phyloP scores from a whole-genome alignment of 2,113 vertebrate species.

The Apeltes quadracus region DNA sequence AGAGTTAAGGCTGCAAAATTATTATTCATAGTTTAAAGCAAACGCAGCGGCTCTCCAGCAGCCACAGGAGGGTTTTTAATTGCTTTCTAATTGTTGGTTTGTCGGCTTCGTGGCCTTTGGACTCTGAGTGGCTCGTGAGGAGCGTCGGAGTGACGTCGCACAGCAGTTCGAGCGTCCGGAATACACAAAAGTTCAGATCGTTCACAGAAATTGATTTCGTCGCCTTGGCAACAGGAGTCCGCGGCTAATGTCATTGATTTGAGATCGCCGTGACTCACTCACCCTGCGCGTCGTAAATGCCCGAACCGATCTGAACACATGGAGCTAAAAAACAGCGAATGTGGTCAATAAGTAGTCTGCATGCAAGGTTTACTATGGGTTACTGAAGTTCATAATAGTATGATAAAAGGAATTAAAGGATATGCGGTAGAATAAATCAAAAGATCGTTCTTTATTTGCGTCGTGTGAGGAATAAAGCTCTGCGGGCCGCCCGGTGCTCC shows the following conservation, averaged over 20 bases:
- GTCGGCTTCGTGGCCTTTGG: not conserved
- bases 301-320: not conserved
- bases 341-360: not conserved
- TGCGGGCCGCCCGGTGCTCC: too few relatives aligned
- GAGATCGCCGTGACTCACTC: constrained; percentile 2
- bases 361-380: not conserved
- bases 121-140: not conserved
- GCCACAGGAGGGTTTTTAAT: not conserved
- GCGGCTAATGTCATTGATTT: constrained; percentile 1
- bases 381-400: not conserved
- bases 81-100: not conserved
- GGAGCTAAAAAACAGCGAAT: not conserved
- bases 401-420: not conserved
- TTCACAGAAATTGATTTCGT: not conserved
- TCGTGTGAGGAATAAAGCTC: not conserved
- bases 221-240: constrained; percentile 21
- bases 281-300: not conserved
- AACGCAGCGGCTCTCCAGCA: too few relatives aligned
- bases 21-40: too few relatives aligned
- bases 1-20: too few relatives aligned
- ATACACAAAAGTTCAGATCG: not conserved
- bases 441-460: not conserved
- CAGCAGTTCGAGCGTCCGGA: not conserved
- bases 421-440: not conserved
- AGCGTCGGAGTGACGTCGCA: not conserved